These are phyloP conservation scores for Tetheella fluctuosa DNA, from an alignment of 2,888 invertebrate species.

Conservation along the genomic window DNA sequence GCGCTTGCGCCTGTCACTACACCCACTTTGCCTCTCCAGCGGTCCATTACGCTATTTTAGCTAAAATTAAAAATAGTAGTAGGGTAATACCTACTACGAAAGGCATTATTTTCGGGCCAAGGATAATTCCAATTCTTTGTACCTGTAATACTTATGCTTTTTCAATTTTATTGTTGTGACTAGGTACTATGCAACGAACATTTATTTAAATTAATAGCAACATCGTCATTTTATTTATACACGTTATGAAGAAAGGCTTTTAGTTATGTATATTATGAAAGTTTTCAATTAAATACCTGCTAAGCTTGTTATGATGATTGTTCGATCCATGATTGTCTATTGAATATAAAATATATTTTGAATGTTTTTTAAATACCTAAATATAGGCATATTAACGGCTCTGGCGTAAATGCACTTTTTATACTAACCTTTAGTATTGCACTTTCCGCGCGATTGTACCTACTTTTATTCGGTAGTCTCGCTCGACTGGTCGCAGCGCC, in stretches of 20 bases:
- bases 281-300: too few species aligned
- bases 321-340: too few species aligned
- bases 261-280: too few species aligned
- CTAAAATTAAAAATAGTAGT: neutral
- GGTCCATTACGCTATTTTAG: slow-evolving; percentile 46
- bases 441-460: neutral
- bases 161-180: too few species aligned
- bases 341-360: neutral
- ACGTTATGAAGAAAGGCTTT: too few species aligned
- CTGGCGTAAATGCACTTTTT: neutral
- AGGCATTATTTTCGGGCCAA: neutral
- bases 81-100: neutral
- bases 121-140: neutral
- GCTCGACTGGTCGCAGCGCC: neutral
- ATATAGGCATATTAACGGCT: too few species aligned
- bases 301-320: too few species aligned
- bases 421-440: neutral
- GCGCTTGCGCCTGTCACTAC: slow-evolving; percentile 76
- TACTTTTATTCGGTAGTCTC: neutral
- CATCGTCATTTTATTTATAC: too few species aligned
- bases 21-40: slow-evolving; percentile 68
- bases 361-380: neutral
- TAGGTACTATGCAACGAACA: too few species aligned
- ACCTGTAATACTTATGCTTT: too few species aligned
- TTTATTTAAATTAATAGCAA: too few species aligned